A percentile compares a stretch with the other conserved stretches of the same genome.
Evolutionary conservation across 2,113 vertebrate species (phyloP).

Genomic region (Eulacestoma nigropectus): DNA sequence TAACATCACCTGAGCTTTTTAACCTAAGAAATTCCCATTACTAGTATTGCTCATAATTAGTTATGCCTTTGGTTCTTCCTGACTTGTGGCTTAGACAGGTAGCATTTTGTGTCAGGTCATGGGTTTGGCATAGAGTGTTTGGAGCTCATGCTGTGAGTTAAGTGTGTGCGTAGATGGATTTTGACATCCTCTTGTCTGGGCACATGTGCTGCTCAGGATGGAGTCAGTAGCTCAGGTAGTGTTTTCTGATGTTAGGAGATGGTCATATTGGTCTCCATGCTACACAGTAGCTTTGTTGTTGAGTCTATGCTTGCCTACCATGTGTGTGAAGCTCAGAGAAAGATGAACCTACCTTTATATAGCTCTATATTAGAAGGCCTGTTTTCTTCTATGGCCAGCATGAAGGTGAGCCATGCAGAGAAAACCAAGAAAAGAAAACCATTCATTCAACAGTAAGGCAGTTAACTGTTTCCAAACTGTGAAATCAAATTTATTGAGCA

Average conservation of each 20-base stretch:
- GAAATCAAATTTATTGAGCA: neutral
- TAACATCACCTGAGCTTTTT: neutral
- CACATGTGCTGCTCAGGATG: neutral
- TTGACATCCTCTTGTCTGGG: neutral
- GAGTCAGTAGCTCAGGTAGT: neutral
- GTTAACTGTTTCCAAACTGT: neutral
- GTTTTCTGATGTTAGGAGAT: neutral
- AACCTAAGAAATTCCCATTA: neutral
- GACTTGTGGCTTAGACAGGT: neutral
- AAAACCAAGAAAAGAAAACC: neutral
- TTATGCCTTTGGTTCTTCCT: neutral
- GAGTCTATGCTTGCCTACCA: neutral
- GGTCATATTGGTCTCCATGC: neutral
- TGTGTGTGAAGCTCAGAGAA: neutral
- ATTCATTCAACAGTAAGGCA: neutral
- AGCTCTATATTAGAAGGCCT: neutral
- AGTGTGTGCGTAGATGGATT: neutral
- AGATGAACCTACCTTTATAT: neutral
- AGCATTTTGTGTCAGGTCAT: neutral
- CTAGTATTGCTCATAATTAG: neutral
- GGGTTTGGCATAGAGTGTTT: neutral
- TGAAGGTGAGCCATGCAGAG: neutral
- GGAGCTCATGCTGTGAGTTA: neutral
- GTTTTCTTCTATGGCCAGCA: neutral
- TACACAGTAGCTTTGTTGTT: neutral